Evolutionary conservation across 2,797 vertebrate species (phyloP).

Genomic region (Bradypodion pumilum): DNA sequence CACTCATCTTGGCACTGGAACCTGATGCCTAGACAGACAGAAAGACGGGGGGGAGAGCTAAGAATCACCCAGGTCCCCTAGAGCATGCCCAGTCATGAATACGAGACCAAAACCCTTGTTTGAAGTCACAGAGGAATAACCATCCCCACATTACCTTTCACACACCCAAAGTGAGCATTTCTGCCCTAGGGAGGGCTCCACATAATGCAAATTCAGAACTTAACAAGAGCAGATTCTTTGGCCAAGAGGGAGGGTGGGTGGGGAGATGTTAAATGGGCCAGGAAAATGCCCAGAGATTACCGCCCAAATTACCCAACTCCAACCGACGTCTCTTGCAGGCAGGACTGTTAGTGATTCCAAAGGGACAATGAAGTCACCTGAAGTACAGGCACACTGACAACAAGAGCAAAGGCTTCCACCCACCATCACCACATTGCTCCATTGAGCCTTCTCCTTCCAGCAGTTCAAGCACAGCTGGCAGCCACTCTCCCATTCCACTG

Average conservation of each 20-base stretch:
- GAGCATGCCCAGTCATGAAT: neutral
- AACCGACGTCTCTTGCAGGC: too few species aligned
- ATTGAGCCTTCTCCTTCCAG: neutral
- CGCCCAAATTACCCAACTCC: neutral
- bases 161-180: too few species aligned
- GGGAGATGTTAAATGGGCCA: neutral
- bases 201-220: too few species aligned
- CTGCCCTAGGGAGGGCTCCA: neutral
- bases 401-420: neutral
- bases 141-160: too few species aligned
- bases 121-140: too few species aligned
- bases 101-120: neutral
- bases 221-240: too few species aligned
- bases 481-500: neutral
- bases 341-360: neutral
- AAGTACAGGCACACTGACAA: too few species aligned
- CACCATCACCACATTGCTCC: too few species aligned
- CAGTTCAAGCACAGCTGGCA: neutral
- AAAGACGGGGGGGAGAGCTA: too few species aligned
- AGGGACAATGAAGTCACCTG: neutral
- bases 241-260: too few species aligned
- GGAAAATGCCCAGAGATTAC: neutral
- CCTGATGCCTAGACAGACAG: constrained; percentile 76
- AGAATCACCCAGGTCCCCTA: fast-evolving
- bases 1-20: constrained; percentile 88